phyloP scores from a whole-genome alignment of 2,113 vertebrate species.

The Capricornis sumatraensis region DNA sequence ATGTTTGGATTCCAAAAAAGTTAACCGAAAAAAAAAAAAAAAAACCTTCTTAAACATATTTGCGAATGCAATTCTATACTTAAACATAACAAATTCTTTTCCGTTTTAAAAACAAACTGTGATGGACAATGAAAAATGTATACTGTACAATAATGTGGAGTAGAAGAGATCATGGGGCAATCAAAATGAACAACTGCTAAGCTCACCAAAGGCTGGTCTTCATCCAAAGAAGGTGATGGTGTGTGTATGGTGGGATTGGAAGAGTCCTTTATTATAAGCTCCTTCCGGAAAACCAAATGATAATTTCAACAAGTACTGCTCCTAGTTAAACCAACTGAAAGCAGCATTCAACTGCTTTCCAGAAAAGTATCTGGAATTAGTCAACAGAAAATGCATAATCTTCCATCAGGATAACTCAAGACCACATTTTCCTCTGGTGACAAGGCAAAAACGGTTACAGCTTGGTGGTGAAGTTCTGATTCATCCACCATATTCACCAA shows the following conservation, averaged over 20 bases:
- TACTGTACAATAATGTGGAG: neutral
- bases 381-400: neutral
- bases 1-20: neutral
- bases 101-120: neutral
- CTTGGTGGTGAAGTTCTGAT: neutral
- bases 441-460: neutral
- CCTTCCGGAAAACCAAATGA: neutral
- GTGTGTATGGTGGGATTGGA: neutral
- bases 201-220: neutral
- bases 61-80: neutral
- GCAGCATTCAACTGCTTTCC: neutral
- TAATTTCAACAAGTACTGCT: neutral
- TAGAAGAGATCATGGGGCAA: neutral
- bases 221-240: neutral
- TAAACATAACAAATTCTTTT: neutral
- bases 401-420: neutral
- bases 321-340: neutral
- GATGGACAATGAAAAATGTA: neutral
- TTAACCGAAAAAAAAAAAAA: neutral
- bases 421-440: neutral
- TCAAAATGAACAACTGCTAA: neutral
- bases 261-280: neutral
- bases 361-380: neutral
- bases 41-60: neutral
- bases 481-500: neutral